Base-by-base conservation (phyloP, 2,888 invertebrate genomes). In the Teleogryllus oceanicus region DNA sequence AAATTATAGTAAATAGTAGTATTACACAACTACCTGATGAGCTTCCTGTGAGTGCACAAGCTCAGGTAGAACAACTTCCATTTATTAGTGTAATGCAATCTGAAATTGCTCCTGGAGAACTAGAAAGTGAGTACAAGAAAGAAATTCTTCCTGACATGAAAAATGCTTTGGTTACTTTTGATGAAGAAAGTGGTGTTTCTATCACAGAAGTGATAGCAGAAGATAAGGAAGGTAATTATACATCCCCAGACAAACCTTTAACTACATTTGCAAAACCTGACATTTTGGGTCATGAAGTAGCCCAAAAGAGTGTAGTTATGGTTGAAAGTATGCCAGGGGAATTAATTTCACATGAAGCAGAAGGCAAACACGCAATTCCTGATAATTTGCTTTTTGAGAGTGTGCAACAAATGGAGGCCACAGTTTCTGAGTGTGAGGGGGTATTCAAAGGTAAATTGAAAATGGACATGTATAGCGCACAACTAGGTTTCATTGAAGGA, bases 351-450 rank as follows among this genome's bases (percentile, higher is more conserved):
- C 87, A 85, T 12, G 81, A 85, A 49, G 83, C 84, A 82, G 86
- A 86, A 18, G 84, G 84, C 78, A 80, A 83, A 80, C 84, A 83
- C 78, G 89, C 88, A 21, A 85, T 84, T 75, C 83, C 87, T 79
- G 87, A 84, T 50, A 89, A 88, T 83, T 88, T 89, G 79, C 86
- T 88, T 50, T 86, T 89, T 79, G 90, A 90, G 84, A 88, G 91
- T 84, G 83, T 92, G 74, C 88, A 89, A 80, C 85, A 92, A 16
- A 88, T 87, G 18, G 90, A 92, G 80, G 80, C 85, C 74, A 82
- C 84, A 20, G 83, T 87, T 24, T 85, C 85, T 82, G 88, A 88
- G 84, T 84, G 84, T 76, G 88, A 88, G 84, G 84, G 83, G n/a
- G 83, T 83, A 50, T 86, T 87, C 82, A 83, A 86, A 83, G 86